Evolutionary conservation across 2,113 vertebrate genomes (phyloP).

Genomic region (Grammomys dolichurus): DNA sequence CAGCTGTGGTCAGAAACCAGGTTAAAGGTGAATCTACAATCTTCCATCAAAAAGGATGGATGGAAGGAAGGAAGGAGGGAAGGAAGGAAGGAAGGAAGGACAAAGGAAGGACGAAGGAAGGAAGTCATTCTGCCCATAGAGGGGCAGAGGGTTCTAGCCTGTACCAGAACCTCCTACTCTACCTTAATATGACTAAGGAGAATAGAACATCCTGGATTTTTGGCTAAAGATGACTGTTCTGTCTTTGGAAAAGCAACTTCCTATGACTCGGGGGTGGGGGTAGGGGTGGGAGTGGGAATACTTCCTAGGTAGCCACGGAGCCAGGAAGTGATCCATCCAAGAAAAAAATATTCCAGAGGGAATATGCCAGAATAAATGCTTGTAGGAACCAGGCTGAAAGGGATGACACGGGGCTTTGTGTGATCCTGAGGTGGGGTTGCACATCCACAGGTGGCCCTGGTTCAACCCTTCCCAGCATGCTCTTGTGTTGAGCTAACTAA

Average conservation of each 20-base stretch:
- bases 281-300: background rate
- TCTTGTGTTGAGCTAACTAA: background rate
- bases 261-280: background rate
- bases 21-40: background rate
- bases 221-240: background rate
- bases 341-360: background rate
- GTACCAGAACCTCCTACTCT: fast-evolving
- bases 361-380: slow-evolving; percentile 53
- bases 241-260: slow-evolving; percentile 34
- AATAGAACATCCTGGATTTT: background rate
- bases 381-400: slow-evolving; percentile 14
- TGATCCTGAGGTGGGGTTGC: background rate
- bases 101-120: too few species aligned
- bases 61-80: fast-evolving
- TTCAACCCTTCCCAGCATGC: background rate
- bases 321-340: background rate
- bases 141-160: background rate
- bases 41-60: background rate
- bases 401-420: background rate
- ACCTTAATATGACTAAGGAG: background rate
- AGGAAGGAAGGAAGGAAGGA: background rate
- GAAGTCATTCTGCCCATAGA: background rate
- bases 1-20: background rate
- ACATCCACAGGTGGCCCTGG: fast-evolving
- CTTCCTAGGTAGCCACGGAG: background rate